phyloP scores from a whole-genome alignment of 2,113 vertebrate species.

The Dipodomys ordii region DNA sequence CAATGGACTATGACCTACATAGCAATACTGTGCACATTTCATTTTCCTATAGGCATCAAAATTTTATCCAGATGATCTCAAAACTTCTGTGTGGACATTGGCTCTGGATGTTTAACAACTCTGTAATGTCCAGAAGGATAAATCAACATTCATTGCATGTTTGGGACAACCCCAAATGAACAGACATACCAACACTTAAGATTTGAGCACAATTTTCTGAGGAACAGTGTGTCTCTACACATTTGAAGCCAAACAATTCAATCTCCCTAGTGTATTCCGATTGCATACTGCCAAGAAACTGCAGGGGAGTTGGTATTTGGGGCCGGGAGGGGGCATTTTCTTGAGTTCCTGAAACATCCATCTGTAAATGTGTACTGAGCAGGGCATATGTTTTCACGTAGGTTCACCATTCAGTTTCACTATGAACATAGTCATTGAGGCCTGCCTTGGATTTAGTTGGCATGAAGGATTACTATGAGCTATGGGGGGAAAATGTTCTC shows the following conservation, averaged over 20 bases:
- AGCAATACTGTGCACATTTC: not conserved
- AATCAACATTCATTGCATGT: not conserved
- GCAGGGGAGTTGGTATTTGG: not conserved
- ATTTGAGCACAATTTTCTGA: conserved; percentile 27
- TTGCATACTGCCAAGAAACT: conserved; percentile 1
- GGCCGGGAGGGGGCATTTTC: not conserved
- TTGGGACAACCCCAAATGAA: not conserved
- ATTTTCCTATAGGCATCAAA: not conserved
- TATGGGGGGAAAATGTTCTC: not conserved
- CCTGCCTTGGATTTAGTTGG: not conserved
- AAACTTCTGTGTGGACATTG: not conserved
- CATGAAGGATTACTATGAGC: not conserved
- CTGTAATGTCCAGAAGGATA: conserved; percentile 4
- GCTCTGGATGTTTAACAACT: not conserved
- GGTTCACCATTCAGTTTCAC: not conserved
- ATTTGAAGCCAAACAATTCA: conserved; percentile 7
- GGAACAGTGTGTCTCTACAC: conserved; percentile 13
- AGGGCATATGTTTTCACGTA: not conserved
- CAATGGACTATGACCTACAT: not conserved
- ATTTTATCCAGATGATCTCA: conserved; percentile 22
- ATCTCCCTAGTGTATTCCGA: not conserved
- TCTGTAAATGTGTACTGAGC: not conserved
- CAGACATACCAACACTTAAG: conserved; percentile 11
- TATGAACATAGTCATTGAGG: conserved; percentile 1
- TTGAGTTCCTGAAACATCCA: not conserved